Evolutionary conservation across 2,797 vertebrate species (phyloP).

Genomic region (Natrix natrix): DNA sequence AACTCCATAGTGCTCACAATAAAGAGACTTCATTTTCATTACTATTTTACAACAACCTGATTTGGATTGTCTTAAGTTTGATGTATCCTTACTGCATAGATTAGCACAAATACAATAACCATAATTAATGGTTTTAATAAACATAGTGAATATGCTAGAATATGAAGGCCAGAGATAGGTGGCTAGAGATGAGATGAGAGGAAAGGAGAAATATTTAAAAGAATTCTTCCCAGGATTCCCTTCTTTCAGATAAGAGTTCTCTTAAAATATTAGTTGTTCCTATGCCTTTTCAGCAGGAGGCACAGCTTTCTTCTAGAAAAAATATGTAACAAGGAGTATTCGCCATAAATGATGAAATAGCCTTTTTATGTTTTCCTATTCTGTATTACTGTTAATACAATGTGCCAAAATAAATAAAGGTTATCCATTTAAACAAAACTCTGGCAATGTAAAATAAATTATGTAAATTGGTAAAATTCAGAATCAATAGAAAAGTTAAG

Average conservation of each 20-base stretch:
- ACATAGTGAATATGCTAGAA: neutral
- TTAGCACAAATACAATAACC: neutral
- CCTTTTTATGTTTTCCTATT: neutral
- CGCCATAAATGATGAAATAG: neutral
- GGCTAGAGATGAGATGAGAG: neutral
- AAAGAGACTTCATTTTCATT: slow-evolving; percentile 6
- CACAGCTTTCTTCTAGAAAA: neutral
- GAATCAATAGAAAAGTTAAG: neutral
- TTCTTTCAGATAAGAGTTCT: neutral
- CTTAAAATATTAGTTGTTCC: neutral
- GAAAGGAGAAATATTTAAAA: neutral
- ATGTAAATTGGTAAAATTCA: neutral
- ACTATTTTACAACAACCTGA: slow-evolving; percentile 2
- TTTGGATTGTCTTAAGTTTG: neutral
- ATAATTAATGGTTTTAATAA: neutral
- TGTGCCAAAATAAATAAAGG: slow-evolving; percentile 3
- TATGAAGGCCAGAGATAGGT: neutral
- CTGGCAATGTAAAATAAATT: neutral
- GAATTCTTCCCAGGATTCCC: neutral
- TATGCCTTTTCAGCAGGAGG: neutral
- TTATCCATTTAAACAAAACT: slow-evolving; percentile 1
- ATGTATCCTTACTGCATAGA: neutral
- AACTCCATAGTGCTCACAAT: neutral
- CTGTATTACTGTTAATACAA: neutral
- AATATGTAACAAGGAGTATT: neutral